Evolutionary conservation across 1,140 invertebrate species (phyloP).

Genomic region (Meloidogyne floridensis): DNA sequence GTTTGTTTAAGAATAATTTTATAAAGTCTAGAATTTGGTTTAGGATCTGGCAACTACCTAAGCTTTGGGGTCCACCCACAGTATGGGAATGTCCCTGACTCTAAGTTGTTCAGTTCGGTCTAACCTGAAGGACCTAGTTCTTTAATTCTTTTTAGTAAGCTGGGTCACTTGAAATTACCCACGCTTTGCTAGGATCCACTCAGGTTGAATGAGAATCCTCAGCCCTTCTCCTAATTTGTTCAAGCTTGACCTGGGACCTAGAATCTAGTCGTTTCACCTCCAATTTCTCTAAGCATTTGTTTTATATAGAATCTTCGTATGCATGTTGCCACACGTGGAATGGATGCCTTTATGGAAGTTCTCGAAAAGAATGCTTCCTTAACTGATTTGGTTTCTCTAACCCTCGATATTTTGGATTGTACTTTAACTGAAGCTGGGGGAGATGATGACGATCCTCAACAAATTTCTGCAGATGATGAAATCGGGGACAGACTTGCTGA

Average conservation of each 20-base stretch:
- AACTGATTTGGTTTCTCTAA: constrained; percentile 86
- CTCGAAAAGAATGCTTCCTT: constrained; percentile 79
- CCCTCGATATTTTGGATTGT: constrained; percentile 84
- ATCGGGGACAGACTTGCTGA: constrained; percentile 94
- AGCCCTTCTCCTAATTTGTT: no score
- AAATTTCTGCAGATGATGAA: constrained; percentile 66
- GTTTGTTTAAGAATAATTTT: constrained; percentile 53
- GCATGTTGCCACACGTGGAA: constrained; percentile 91
- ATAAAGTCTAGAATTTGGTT: no score
- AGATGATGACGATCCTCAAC: constrained; percentile 54
- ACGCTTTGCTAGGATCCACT: not conserved
- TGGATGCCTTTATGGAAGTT: constrained; percentile 78
- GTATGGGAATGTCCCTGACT: no score
- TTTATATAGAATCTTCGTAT: constrained; percentile 77
- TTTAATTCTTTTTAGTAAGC: not conserved
- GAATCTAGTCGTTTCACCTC: no score
- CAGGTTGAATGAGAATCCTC: no score
- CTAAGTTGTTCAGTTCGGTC: no score
- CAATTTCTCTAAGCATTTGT: constrained; percentile 30
- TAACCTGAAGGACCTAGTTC: no score
- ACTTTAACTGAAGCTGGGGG: constrained; percentile 33
- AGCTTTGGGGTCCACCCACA: no score
- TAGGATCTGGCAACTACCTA: no score
- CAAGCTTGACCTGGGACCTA: no score
- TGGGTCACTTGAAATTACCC: not conserved